Base-by-base conservation (phyloP, 2,888 invertebrate species). In the Aporophyla nigra region DNA sequence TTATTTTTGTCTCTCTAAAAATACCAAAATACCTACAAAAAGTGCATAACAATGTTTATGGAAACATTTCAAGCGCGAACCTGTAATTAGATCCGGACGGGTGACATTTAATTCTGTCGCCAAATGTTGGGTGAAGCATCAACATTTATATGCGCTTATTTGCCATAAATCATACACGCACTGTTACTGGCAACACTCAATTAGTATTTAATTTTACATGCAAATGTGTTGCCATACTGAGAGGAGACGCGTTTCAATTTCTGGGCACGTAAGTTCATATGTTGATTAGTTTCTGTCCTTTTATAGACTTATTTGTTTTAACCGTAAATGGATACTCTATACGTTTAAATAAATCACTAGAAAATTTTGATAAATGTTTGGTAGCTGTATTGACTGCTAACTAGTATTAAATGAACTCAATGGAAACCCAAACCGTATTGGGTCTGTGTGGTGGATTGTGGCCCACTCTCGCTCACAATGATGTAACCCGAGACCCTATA, bases 121-220 rank as follows among this genome's bases (percentile, higher is more conserved):
- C 79, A 84, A 90, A 90, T 88, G 90, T 84, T 40, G 74, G 65
- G 83, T 86, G 82, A 80, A 78, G 76, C 79, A 77, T 58, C 76
- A 67, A 72, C 74, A 82, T 61, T 70, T 70, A 87, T 80, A 69
- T 65, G 62, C 65, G 76, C 66, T 74, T 43, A 76, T 67, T 61
- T 67, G 40, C 51, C 63, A 78, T 69, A 78, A 76, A 76, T 84
- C 76, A 84, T 77, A 61, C 70, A 76, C 65, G 72, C 74, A 53
- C 63, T 19, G 33, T 68, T 67, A 80, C 61, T 63, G 71, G 76
- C 63, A 71, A 78, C 78, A 81, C 85, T 77, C 66, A 85, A 76
- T 87, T 87, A 68, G 54, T 66, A 69, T 74, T 78, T 84, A 80
- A 84, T 84, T 76, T 80, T 65, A 81, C 69, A 56, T 66, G 59